Base-by-base conservation (phyloP, 2,113 vertebrate genomes). In the Brachypteracias leptosomus region DNA sequence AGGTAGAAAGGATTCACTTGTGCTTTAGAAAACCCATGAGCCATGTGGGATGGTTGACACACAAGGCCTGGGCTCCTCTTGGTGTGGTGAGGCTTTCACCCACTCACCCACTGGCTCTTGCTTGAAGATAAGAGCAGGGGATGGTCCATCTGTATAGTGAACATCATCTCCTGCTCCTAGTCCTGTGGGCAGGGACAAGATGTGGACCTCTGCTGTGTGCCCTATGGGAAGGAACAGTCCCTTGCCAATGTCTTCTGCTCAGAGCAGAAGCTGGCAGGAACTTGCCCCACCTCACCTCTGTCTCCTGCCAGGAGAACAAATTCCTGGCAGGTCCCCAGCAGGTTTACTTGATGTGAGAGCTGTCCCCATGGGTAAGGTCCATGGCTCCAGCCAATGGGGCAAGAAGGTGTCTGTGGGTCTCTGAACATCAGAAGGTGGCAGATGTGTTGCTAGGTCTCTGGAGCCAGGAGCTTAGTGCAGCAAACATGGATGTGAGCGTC, bases 231-330 rank as follows among this genome's bases (percentile, higher is more conserved):
- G 42, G 72, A 76, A 28, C 8, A 14, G 22, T 36, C 35, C 31
- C 73, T 67, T n/a, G 9, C 4, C 10, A 4, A 1, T 26, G n/a
- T 18, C 22, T 13, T 42, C 28, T 40, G 2, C 20, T 33, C 8
- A 9, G 47, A 13, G 58, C 13, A 35, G 47, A 77, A 33, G 11
- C 44, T 44, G 33, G 33, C 54, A 70, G 62, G 17, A 75, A 2
- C 31, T 58, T 0, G 0, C n/a, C n/a, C n/a, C 44, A 44, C 26
- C 77, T 88, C 20, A 8, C 26, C 28, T 17, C 51, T 14, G 6
- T 11, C 44, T 83, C 10, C 52, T 72, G 40, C 18, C n/a, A 22
- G 82, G 29, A 79, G 35, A 65, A 11, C 7, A 42, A 33, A 55
- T 33, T 17, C 25, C 20, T 57, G 58, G 36, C 40, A 63, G 87